Evolutionary conservation across 2,797 vertebrate genomes (phyloP), one percentile per base, ranked within the genome.

Genomic region (Coilia nasus): DNA sequence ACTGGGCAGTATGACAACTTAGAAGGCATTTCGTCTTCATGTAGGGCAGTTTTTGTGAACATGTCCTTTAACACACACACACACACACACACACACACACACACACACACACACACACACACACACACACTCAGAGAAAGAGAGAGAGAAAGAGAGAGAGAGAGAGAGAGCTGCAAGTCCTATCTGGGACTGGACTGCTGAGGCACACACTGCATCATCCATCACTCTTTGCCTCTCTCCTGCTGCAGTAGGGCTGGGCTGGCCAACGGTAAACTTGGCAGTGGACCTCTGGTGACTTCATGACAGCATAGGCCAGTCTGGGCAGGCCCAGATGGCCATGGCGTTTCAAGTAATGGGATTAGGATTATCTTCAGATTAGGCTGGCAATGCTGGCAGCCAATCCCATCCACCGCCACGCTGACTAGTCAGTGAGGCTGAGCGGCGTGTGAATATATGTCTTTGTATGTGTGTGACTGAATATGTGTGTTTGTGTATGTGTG

Each of bases 271-370:
- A 19, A 75, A 75, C 15, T 17, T 35, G 67, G 67, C 28, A 19
- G 28, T 75, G 67, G 67, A 75, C 28, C 14, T 31, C 3, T 75
- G 14, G 28, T 75, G 67, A 75, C 67, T 75, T 41, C 28, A 21
- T 47, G 57, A 59, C 81, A 57, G 75, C 3, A 9, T 54, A 25
- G 46, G 28, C 7, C 41, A 75, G 83, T 86, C 31, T 83, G 60
- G 81, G 86, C 90, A 85, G 84, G 83, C 88, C 91, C 91, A 95
- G 92, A 94, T 94, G 94, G 92, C 87, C 85, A 85, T 50, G 28
- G 89, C 89, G 92, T 93, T 94, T 92, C 90, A 90, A 89, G 91
- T 93, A 93, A 94, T 91, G 50, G 90, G 94, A 94, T 95, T 93
- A 94, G 90, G 92, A 93, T 94, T 93, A 93, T 83, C 87, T 88